These are phyloP conservation scores for Lepus europaeus DNA, from an alignment of 2,113 vertebrate species.

Conservation along the genomic window DNA sequence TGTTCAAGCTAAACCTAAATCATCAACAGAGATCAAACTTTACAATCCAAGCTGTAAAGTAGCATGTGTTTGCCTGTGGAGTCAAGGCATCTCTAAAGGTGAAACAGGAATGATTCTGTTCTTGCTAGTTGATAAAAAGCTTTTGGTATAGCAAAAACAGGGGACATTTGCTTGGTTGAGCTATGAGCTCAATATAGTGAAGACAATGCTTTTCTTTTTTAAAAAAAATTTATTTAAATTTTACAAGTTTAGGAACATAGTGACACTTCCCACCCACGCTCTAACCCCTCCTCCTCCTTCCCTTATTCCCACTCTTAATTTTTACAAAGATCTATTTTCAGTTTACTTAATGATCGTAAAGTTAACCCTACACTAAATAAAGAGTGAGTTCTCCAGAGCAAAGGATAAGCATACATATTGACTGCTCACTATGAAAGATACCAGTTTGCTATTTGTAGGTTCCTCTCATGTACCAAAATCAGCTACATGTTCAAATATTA, in stretches of 20 bases:
- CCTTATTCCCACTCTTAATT: too few relatives aligned
- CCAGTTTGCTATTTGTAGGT: not conserved
- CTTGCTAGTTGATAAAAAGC: not conserved
- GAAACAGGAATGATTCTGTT: not conserved
- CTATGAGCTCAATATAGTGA: not conserved
- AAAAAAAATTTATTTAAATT: too few relatives aligned
- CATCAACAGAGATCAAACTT: not conserved
- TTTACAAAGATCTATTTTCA: too few relatives aligned
- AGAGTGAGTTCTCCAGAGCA: not conserved
- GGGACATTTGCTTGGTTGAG: not conserved
- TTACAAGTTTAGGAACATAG: too few relatives aligned
- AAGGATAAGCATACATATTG: not conserved
- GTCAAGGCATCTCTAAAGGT: not conserved
- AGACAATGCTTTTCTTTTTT: not conserved
- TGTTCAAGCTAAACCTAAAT: not conserved
- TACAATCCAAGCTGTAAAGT: not conserved
- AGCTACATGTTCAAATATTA: not conserved
- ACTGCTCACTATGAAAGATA: not conserved
- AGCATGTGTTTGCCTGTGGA: not conserved
- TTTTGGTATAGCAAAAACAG: not conserved
- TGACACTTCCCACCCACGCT: too few relatives aligned
- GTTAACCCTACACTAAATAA: too few relatives aligned
- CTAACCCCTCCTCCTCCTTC: too few relatives aligned
- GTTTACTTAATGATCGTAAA: too few relatives aligned
- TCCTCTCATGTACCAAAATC: not conserved